Percentiles rank a stretch among this genome's conserved stretches.
Conservation (phyloP, 2,888 invertebrate genomes). For the Lithosia quadra region DNA sequence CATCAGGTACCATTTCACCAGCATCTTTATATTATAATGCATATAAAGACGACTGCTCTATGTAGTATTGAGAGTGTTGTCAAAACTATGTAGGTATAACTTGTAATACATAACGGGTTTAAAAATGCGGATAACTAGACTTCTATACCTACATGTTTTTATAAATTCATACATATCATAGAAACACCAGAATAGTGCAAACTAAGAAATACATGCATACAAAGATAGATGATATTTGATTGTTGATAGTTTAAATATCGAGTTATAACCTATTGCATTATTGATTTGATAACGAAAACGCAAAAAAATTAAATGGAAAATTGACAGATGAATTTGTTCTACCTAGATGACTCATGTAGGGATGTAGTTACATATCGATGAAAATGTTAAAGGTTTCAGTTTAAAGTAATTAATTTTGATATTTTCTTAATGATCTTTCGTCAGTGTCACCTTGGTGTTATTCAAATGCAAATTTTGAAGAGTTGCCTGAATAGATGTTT, state of each 20-base stretch:
- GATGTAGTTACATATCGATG: background rate
- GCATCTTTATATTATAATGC: background rate
- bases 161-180: background rate
- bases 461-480: background rate
- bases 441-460: background rate
- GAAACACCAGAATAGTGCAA: background rate
- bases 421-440: background rate
- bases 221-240: background rate
- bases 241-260: background rate
- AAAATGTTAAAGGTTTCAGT: background rate
- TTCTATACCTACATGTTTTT: too few species aligned
- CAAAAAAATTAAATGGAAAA: too few species aligned
- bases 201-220: background rate
- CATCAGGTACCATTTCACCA: conserved; percentile 6
- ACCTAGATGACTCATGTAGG: background rate
- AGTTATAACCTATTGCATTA: background rate
- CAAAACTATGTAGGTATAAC: too few species aligned
- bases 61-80: background rate
- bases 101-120: too few species aligned
- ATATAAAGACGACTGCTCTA: background rate
- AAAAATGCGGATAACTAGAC: too few species aligned
- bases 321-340: background rate
- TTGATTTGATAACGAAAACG: background rate
- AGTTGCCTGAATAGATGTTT: conserved; percentile 5
- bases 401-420: background rate